Conservation (phyloP, 2,888 invertebrate species). For the Pseudococcus longispinus region DNA sequence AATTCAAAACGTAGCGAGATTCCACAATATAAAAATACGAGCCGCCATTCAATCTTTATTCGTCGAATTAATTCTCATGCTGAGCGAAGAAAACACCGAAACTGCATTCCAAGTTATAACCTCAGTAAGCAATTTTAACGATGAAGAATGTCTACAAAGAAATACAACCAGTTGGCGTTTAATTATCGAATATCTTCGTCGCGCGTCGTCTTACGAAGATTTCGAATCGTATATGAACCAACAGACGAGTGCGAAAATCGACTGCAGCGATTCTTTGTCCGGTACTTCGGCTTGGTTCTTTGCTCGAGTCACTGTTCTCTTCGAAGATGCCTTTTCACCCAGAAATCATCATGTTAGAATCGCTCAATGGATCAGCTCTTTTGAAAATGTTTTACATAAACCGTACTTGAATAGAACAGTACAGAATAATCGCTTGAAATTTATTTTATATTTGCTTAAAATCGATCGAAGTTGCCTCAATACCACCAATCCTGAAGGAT, state of each 20-base stretch:
- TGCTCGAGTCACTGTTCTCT: background rate
- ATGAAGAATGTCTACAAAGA: slow-evolving; percentile 38
- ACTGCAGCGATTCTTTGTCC: background rate
- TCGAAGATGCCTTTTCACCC: slow-evolving; percentile 19
- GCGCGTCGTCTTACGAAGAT: background rate
- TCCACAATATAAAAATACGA: slow-evolving; percentile 37
- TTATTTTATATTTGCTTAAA: slow-evolving; percentile 11
- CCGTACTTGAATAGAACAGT: background rate
- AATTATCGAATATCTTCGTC: background rate
- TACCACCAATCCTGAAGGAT: background rate
- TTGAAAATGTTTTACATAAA: slow-evolving; percentile 5
- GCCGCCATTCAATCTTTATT: slow-evolving; percentile 38
- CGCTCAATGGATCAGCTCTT: background rate
- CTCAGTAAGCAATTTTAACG: slow-evolving; percentile 4
- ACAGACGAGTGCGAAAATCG: background rate
- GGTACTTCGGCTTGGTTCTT: background rate
- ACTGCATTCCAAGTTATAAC: background rate
- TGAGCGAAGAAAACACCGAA: background rate
- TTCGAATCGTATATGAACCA: background rate
- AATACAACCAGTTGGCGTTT: background rate
- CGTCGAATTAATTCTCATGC: slow-evolving; percentile 13
- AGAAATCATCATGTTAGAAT: background rate
- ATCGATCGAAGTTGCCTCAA: background rate
- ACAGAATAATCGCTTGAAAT: slow-evolving; percentile 39
- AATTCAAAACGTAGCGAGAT: background rate